Conservation (phyloP, 2,113 vertebrate genomes). For the Cyrtonyx montezumae region DNA sequence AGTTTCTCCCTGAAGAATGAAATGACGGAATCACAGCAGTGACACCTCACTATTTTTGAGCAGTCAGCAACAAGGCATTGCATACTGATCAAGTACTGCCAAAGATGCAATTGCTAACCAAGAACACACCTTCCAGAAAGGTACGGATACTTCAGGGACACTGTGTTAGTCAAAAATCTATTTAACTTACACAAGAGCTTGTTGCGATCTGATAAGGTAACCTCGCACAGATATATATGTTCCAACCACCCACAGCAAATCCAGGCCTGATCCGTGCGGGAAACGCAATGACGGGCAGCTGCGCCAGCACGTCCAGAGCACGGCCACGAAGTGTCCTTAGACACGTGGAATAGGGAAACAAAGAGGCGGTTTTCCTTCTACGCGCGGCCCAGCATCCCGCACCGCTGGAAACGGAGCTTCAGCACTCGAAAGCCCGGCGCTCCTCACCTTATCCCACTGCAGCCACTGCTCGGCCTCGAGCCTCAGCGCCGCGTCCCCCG, state of each 20-base stretch:
- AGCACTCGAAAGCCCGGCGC: neutral
- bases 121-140: neutral
- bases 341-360: fast-evolving
- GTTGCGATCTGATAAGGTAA: fast-evolving
- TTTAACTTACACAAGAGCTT: neutral
- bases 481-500: conserved; percentile 45
- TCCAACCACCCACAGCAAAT: fast-evolving
- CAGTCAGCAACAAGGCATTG: neutral
- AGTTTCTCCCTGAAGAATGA: neutral
- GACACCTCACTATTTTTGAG: neutral
- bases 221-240: fast-evolving
- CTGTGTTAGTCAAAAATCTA: neutral
- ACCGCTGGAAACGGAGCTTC: neutral
- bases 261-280: neutral
- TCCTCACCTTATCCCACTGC: conserved; percentile 85
- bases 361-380: neutral
- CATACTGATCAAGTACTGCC: neutral
- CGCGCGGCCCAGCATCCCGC: fast-evolving
- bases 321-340: fast-evolving
- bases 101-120: neutral
- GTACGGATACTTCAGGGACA: neutral
- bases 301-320: neutral
- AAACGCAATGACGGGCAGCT: neutral
- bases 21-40: neutral
- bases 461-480: conserved; percentile 84